Evolutionary conservation across 2,797 vertebrate species (phyloP).

Genomic region (Phoeniculus purpureus): DNA sequence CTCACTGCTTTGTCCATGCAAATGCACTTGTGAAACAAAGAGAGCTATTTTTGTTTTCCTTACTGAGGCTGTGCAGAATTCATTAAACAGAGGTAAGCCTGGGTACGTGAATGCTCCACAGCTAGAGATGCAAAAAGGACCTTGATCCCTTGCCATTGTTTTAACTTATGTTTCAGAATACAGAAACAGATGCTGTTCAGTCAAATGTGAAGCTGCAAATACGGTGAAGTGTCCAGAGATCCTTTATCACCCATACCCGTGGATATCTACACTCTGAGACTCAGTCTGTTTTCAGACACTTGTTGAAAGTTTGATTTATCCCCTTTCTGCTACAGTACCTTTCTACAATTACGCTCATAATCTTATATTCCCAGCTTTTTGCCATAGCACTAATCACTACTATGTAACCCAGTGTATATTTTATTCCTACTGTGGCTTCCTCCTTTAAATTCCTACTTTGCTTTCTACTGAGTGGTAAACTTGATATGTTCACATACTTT

Average conservation of each 20-base stretch:
- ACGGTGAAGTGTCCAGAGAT: neutral
- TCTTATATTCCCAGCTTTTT: neutral
- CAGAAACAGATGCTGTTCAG: neutral
- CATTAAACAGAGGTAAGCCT: neutral
- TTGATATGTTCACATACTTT: neutral
- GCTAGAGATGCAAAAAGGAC: neutral
- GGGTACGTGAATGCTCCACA: neutral
- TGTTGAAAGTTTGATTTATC: neutral
- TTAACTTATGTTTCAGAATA: neutral
- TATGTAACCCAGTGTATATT: neutral
- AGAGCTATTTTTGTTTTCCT: accelerated
- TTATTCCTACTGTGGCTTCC: neutral
- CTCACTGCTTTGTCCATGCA: neutral
- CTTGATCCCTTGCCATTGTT: neutral
- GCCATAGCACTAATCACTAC: neutral
- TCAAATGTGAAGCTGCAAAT: neutral
- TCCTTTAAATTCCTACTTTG: neutral
- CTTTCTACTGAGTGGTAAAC: neutral
- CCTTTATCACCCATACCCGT: neutral
- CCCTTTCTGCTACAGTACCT: neutral
- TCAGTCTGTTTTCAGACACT: neutral
- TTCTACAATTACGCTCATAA: neutral
- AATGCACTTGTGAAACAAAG: neutral
- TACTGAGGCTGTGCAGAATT: neutral
- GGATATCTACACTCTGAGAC: neutral